phyloP scores from a whole-genome alignment of 2,888 invertebrate species.

The Drosophila lacicola region DNA sequence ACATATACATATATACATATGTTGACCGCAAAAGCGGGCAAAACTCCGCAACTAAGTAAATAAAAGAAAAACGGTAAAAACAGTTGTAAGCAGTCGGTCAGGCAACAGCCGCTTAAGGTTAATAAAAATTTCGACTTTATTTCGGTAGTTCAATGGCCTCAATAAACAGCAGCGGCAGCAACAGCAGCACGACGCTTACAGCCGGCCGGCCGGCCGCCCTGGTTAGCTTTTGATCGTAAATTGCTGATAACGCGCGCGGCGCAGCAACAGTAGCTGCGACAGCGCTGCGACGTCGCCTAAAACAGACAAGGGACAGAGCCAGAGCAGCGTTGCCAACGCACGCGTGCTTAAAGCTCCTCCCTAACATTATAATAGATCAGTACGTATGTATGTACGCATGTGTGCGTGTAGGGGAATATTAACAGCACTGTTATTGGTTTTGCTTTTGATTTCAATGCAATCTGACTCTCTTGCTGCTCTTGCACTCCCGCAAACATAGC shows the following conservation, averaged over 20 bases:
- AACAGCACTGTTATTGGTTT: constrained; percentile 11
- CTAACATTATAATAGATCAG: constrained; percentile 25
- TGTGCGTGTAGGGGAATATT: not conserved
- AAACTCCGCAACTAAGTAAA: constrained; percentile 46
- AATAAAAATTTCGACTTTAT: constrained; percentile 57
- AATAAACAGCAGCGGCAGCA: constrained; percentile 48
- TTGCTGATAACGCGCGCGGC: constrained; percentile 64
- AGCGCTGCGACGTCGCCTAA: constrained; percentile 22
- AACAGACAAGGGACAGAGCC: not conserved
- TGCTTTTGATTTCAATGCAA: constrained; percentile 13
- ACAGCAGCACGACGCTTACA: constrained; percentile 45
- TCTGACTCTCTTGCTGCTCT: constrained; percentile 3
- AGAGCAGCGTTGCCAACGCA: constrained; percentile 2
- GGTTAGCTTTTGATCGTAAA: constrained; percentile 59
- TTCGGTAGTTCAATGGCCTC: constrained; percentile 72
- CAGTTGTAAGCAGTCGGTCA: constrained; percentile 67
- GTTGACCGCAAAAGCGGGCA: constrained; percentile 48
- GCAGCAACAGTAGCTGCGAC: constrained; percentile 25
- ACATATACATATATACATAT: constrained; percentile 1
- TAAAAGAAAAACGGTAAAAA: constrained; percentile 71
- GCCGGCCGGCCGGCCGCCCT: constrained; percentile 22
- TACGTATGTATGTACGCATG: not conserved
- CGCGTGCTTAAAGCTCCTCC: constrained; percentile 23
- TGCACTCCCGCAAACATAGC: not conserved
- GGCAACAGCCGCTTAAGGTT: constrained; percentile 61